A percentile compares a stretch with the other conserved stretches of the same genome.
Evolutionary conservation across 2,888 invertebrate genomes (phyloP).

Genomic region (Sminthurinus aureus): DNA sequence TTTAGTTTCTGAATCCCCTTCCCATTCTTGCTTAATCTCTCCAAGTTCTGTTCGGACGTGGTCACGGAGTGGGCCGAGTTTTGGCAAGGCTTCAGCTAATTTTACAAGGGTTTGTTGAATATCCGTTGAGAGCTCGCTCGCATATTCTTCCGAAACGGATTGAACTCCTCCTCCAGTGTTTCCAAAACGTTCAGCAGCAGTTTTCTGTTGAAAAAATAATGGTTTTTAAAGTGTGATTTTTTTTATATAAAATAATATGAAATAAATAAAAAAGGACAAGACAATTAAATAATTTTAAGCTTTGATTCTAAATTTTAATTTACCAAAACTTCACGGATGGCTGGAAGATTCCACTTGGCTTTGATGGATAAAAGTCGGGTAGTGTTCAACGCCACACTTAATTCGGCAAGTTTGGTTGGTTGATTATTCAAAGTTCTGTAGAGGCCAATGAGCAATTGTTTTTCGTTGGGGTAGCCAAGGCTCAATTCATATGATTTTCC

Average conservation of each 20-base stretch:
- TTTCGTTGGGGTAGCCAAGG: slow-evolving; percentile 32
- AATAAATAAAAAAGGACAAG: slow-evolving; percentile 1
- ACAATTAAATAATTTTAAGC: no score
- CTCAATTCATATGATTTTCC: slow-evolving; percentile 17
- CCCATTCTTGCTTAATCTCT: slow-evolving; percentile 34
- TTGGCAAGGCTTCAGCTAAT: background rate
- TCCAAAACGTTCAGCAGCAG: slow-evolving; percentile 15
- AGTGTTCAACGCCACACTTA: slow-evolving; percentile 27
- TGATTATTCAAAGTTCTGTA: background rate
- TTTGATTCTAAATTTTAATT: background rate
- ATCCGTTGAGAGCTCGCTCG: slow-evolving; percentile 17
- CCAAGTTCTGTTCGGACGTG: slow-evolving; percentile 12
- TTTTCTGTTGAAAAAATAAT: slow-evolving; percentile 14
- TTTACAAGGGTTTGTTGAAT: slow-evolving; percentile 5
- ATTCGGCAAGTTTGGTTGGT: slow-evolving; percentile 14
- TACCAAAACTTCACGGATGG: slow-evolving; percentile 39
- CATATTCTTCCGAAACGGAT: background rate
- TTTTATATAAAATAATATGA: background rate
- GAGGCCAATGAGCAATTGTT: slow-evolving; percentile 17
- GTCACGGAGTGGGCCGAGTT: slow-evolving; percentile 19
- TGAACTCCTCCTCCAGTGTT: slow-evolving; percentile 7
- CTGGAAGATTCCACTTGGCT: slow-evolving; percentile 22
- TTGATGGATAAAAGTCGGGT: slow-evolving; percentile 28
- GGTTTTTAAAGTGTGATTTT: no score
- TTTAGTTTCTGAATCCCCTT: background rate